phyloP scores from a whole-genome alignment of 1,140 invertebrate genomes.

The Rhopalosiphum padi region DNA sequence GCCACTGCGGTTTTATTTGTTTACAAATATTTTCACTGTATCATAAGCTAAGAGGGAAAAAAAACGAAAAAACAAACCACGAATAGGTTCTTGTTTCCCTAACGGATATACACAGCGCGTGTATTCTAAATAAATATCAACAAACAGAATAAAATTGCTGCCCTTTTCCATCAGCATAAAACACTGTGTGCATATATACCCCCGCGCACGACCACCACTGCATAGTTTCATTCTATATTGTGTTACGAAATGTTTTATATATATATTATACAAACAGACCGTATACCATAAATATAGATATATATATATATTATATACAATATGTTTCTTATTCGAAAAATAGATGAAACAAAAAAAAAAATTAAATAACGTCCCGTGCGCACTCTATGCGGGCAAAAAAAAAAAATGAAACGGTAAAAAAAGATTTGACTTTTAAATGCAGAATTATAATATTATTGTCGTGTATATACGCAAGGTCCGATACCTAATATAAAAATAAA shows the following conservation, averaged over 20 bases:
- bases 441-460: not conserved
- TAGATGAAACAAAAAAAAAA: not conserved
- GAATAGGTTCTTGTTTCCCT: slow-evolving; percentile 32
- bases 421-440: not conserved
- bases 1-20: slow-evolving; percentile 35
- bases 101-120: not conserved
- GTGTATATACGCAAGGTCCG: not conserved
- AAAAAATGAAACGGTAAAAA: not conserved
- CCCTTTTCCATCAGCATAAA: slow-evolving; percentile 50
- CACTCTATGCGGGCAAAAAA: not conserved
- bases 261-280: slow-evolving; percentile 23
- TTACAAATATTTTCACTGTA: slow-evolving; percentile 24
- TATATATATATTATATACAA: not conserved
- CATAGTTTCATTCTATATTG: not conserved
- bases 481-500: not conserved
- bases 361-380: not conserved
- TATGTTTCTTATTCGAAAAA: not conserved
- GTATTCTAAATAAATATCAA: slow-evolving; percentile 42
- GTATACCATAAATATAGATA: not conserved
- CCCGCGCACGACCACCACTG: no score
- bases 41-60: not conserved
- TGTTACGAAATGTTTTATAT: slow-evolving; percentile 22
- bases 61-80: not conserved
- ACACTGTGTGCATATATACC: not conserved
- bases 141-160: slow-evolving; percentile 45